Evolutionary conservation across 2,888 invertebrate genomes (phyloP), one percentile per base, ranked within the genome.

Genomic region (Aleiodes leptofemur): DNA sequence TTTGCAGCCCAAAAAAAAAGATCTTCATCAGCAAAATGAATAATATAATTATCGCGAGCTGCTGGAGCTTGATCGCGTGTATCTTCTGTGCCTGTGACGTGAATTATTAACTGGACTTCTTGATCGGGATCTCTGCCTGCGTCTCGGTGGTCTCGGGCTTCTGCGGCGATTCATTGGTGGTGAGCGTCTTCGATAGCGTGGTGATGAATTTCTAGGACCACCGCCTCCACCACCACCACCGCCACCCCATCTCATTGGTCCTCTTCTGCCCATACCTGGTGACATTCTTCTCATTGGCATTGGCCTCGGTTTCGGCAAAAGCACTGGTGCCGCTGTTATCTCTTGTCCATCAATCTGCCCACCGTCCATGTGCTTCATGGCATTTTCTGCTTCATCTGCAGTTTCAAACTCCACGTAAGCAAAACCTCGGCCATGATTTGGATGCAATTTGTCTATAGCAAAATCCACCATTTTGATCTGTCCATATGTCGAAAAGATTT

Each of bases 301-400:
- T 66, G 92, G 92, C 76, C 94, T 91, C 76, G 94, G 93, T 78
- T 94, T 94, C 55, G 94, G 95, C 70, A 96, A 91, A 86, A 98
- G 91, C 77, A 98, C 97, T n/a, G 98, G 96, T 53, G 97, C 97
- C 48, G 97, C 97, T 29, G 97, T 96, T 71, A 99, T 96, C 91
- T 98, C 98, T 89, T 98, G 97, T 14, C 97, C 97, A 91, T 98
- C 98, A 86, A 98, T 96, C 91, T 98, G 98, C 94, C 96, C 99
- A 87, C 98, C 99, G 90, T 99, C 98, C 99, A 99, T 99, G 87
- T 98, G 97, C 90, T 98, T 98, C 94, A 99, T 97, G 0, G 99
- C 99, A 89, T 98, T 97, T 88, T 98, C 98, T 23, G 99, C 98
- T 90, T 98, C 98, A 82, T 98, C 98, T 0, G 97, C 92, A 72